phyloP scores from a whole-genome alignment of 1,140 invertebrate genomes.

The Euglossa dilemma region DNA sequence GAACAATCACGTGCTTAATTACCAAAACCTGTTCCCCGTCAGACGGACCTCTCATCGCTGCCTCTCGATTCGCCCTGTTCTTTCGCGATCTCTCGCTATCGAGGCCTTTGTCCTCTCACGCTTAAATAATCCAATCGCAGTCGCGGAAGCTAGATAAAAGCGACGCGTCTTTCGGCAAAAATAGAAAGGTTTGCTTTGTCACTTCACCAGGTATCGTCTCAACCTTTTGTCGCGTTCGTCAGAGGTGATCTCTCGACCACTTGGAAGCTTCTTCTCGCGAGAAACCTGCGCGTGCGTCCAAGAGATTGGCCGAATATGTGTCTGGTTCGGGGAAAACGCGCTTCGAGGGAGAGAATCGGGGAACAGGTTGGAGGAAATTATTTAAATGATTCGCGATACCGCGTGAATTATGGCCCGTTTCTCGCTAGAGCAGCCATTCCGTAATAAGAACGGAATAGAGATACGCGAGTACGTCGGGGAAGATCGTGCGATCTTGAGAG shows the following conservation, averaged over 20 bases:
- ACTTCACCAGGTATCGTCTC: too few species aligned
- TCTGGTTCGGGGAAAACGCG: neutral
- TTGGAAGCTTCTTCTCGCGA: too few species aligned
- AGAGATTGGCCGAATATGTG: neutral
- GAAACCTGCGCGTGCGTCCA: neutral
- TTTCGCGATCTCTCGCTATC: neutral
- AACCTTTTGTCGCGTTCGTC: too few species aligned
- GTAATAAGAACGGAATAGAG: neutral
- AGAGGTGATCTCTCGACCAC: too few species aligned
- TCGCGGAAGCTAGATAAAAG: neutral
- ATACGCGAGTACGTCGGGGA: too few species aligned
- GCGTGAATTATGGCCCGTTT: neutral
- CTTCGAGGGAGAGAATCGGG: neutral
- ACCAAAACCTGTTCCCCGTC: constrained; percentile 29
- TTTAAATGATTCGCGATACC: neutral
- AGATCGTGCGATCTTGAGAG: neutral
- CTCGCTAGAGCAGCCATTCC: neutral
- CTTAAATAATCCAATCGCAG: neutral
- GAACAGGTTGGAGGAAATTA: neutral
- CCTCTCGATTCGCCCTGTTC: neutral
- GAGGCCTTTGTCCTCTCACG: neutral
- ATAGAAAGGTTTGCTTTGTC: neutral
- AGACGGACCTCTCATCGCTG: neutral
- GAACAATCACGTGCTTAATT: constrained; percentile 63
- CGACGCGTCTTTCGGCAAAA: neutral